Evolutionary conservation across 2,888 invertebrate species (phyloP), one percentile per base, ranked within the genome.

Genomic region (Rhagonycha fulva): DNA sequence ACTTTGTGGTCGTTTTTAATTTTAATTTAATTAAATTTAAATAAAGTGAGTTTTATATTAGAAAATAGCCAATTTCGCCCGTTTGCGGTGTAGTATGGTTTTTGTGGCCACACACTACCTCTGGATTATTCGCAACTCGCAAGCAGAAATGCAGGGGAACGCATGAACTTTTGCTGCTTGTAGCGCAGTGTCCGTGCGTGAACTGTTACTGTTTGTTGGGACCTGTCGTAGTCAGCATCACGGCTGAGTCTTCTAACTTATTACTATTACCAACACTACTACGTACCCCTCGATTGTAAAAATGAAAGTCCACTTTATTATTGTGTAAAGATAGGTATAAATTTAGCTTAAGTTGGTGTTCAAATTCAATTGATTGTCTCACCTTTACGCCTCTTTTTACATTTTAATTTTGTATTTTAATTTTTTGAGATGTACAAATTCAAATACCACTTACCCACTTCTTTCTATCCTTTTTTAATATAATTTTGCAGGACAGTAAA

Each of bases 251-350:
- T 78, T 76, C 82, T 83, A 83, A 83, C 83, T 83, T 83, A 83
- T 83, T 83, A 81, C 78, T 76, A 72, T 69, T 70, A 76, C 75
- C 78, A 78, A 72, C 71, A 88, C 87, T 87, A 85, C 84, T 85
- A 86, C 87, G 87, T 87, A 88, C 85, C 86, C 86, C 87, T 87
- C 87, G 86, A 85, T 87, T 87, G 88, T 88, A 87, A 87, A 87
- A 88, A 88, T 86, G 47, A 87, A 88, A 88, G 88, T 88, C 88
- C 88, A 88, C 87, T 88, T 87, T 88, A 78, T 78, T 78, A 78
- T 76, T 78, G 86, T 88, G 88, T 88, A 88, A 88, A 88, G 86
- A 87, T 88, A 88, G 87, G 85, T 87, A 87, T 87, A 87, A 87
- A 87, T 86, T 87, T 87, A 87, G 87, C 85, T 87, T 87, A 87